Evolutionary conservation across 2,113 vertebrate genomes (phyloP).

Genomic region (Aix galericulata): DNA sequence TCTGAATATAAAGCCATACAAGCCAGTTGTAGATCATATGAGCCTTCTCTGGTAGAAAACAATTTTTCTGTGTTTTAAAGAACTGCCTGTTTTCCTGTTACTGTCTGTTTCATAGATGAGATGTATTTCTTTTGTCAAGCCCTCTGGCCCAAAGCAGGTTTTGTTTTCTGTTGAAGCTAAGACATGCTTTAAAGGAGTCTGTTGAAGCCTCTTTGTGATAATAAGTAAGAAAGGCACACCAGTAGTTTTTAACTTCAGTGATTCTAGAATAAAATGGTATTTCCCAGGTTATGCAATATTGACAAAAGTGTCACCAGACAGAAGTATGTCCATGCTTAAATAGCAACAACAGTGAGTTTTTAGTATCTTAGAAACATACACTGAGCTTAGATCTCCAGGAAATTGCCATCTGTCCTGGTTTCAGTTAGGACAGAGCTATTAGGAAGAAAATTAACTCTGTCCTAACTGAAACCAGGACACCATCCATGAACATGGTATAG

Average conservation of each 20-base stretch:
- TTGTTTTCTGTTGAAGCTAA: not conserved
- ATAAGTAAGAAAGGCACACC: not conserved
- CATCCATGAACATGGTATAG: not conserved
- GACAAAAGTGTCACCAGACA: conserved; percentile 9
- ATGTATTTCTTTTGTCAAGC: not conserved
- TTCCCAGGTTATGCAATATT: conserved; percentile 5
- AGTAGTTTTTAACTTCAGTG: not conserved
- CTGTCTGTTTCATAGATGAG: not conserved
- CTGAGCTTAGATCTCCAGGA: not conserved
- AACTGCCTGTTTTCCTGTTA: not conserved
- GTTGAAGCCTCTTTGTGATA: not conserved
- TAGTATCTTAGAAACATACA: not conserved
- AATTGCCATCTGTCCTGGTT: too few relatives aligned
- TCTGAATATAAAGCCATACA: not conserved
- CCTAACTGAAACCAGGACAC: too few relatives aligned
- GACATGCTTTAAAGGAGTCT: not conserved
- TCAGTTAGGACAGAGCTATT: too few relatives aligned
- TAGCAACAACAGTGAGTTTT: not conserved
- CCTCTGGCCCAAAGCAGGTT: not conserved
- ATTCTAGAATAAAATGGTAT: conserved; percentile 2
- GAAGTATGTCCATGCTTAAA: not conserved
- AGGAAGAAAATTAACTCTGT: too few relatives aligned
- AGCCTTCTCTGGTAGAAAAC: not conserved
- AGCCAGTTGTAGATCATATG: not conserved
- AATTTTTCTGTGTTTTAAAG: not conserved